phyloP scores from a whole-genome alignment of 1,140 invertebrate species.

The Drosophila nasuta region DNA sequence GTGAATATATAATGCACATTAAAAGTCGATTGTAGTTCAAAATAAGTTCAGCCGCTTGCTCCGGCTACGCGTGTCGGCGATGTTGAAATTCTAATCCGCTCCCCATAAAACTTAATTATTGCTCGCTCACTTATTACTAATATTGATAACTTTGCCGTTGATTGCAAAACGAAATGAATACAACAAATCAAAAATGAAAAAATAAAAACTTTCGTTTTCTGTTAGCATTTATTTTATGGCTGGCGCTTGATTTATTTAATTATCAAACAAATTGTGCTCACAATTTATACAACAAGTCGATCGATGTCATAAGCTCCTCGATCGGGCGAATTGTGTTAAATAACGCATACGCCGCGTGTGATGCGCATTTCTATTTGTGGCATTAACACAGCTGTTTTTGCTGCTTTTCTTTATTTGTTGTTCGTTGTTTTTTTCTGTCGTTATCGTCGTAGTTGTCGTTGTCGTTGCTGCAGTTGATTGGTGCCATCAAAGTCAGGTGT shows the following conservation, averaged over 20 bases:
- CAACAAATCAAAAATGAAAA: not conserved
- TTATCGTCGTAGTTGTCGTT: conserved; percentile 15
- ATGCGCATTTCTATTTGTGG: conserved; percentile 72
- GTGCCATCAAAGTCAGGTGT: conserved; percentile 65
- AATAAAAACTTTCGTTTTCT: conserved; percentile 64
- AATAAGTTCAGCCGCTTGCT: conserved; percentile 10
- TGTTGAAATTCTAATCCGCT: conserved; percentile 15
- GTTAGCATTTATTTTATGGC: conserved; percentile 11
- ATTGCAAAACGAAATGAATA: conserved; percentile 10
- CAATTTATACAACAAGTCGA: conserved; percentile 55
- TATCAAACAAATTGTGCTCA: conserved; percentile 56
- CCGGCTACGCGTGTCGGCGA: not conserved
- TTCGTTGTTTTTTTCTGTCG: conserved; percentile 20
- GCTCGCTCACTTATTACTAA: not conserved
- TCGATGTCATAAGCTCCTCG: conserved; percentile 67
- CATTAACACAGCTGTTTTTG: conserved; percentile 32
- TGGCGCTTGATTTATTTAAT: conserved; percentile 61
- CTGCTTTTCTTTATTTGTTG: conserved; percentile 2
- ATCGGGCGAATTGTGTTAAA: conserved; percentile 60
- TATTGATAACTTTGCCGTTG: conserved; percentile 7
- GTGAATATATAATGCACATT: conserved; percentile 12
- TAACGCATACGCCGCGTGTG: conserved; percentile 73
- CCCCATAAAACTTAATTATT: conserved; percentile 11
- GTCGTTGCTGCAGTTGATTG: conserved; percentile 48
- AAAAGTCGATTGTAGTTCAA: not conserved